A percentile compares a stretch with the other conserved stretches of the same genome.
Evolutionary conservation across 2,113 vertebrate species (phyloP).

Genomic region (Regulus satrapa): DNA sequence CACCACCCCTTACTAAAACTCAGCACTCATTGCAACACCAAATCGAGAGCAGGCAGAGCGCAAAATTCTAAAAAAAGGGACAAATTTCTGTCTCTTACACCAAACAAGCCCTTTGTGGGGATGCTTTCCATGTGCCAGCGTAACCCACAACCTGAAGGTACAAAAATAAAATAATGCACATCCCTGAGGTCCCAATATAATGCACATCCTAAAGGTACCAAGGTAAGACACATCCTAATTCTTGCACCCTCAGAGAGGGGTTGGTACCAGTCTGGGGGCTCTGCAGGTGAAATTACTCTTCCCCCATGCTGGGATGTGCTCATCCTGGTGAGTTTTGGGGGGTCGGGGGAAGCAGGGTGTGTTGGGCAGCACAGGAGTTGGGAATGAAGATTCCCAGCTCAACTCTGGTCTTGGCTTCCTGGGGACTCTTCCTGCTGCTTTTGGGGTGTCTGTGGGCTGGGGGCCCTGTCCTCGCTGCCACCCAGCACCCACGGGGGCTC

Average conservation of each 20-base stretch:
- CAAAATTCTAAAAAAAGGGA: background rate
- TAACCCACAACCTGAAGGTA: background rate
- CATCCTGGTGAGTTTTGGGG: background rate
- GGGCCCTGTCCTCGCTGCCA: background rate
- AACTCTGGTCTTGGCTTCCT: background rate
- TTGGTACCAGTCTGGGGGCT: background rate
- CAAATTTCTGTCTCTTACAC: background rate
- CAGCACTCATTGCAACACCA: background rate
- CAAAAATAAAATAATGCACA: accelerated
- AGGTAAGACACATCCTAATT: accelerated
- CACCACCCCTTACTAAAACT: background rate
- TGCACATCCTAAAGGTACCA: accelerated
- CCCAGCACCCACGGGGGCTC: background rate
- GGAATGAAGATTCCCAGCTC: background rate
- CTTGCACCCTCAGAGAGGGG: background rate
- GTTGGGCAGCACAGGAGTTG: background rate
- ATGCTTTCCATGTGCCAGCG: background rate
- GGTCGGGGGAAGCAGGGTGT: accelerated
- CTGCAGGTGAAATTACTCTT: background rate
- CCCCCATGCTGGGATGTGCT: background rate
- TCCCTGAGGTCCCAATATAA: accelerated
- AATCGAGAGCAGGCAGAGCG: background rate
- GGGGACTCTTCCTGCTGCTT: background rate
- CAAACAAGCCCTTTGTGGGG: background rate
- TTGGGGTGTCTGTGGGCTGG: background rate